A percentile compares a stretch with the other conserved stretches of the same genome.
These are phyloP conservation scores for Ommatoiulus sabulosus DNA, from an alignment of 2,888 invertebrate genomes.

Conservation along the genomic window DNA sequence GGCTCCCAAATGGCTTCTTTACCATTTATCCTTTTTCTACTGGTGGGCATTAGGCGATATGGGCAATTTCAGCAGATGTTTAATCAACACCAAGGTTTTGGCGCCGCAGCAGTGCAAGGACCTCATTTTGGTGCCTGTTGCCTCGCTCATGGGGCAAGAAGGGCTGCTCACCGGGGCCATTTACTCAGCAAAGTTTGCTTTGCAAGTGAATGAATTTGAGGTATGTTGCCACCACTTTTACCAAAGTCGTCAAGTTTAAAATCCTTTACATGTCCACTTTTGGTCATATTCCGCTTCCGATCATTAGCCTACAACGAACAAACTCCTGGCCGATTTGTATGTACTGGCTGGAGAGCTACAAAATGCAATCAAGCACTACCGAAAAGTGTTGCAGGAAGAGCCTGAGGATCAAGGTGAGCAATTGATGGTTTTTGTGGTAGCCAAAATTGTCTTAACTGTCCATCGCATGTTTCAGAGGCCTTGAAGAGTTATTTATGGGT, in stretches of 20 bases:
- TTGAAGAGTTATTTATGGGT: conserved; percentile 48
- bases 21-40: conserved; percentile 80
- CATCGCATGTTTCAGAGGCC: conserved; percentile 7
- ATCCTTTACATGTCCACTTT: background rate
- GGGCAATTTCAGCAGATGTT: conserved; percentile 78
- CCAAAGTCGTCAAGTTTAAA: background rate
- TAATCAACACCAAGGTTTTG: conserved; percentile 74
- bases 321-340: conserved; percentile 75
- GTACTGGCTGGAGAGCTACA: conserved; percentile 76
- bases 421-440: background rate
- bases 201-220: conserved; percentile 75
- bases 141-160: conserved; percentile 77
- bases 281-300: background rate
- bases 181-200: conserved; percentile 74
- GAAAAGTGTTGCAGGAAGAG: conserved; percentile 65
- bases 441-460: too few species aligned
- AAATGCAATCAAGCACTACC: conserved; percentile 69
- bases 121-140: conserved; percentile 77
- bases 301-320: conserved; percentile 78
- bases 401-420: conserved; percentile 64
- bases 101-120: conserved; percentile 75
- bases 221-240: conserved; percentile 66
- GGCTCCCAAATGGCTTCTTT: conserved; percentile 80
- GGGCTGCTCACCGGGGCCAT: conserved; percentile 77
- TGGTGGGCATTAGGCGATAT: conserved; percentile 81